Evolutionary conservation across 1,140 invertebrate species (phyloP).

Genomic region (Cheumatopsyche charites): DNA sequence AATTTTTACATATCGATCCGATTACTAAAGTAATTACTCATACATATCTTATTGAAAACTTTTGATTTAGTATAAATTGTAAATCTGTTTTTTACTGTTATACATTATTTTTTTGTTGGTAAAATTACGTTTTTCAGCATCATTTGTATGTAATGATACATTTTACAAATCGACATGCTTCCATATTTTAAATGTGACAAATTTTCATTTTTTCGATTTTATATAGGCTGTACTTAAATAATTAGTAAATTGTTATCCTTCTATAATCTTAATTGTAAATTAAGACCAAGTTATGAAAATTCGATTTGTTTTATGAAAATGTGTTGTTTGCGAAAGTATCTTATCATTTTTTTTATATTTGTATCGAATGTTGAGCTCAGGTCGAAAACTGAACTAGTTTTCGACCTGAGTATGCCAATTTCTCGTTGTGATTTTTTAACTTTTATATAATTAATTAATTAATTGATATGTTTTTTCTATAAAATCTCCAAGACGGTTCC

Average conservation of each 20-base stretch:
- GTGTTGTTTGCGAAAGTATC: neutral
- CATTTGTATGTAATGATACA: no score
- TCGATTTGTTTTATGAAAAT: no score
- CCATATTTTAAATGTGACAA: neutral
- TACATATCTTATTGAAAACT: neutral
- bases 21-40: no score
- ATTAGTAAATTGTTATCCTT: slow-evolving; percentile 24
- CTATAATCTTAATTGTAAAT: slow-evolving; percentile 4
- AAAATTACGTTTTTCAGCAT: neutral
- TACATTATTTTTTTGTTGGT: neutral
- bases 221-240: neutral
- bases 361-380: neutral
- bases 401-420: slow-evolving; percentile 21
- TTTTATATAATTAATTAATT: no score
- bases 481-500: no score
- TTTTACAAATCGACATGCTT: slow-evolving; percentile 17
- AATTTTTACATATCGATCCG: no score
- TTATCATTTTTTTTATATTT: neutral
- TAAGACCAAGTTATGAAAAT: no score
- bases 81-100: neutral
- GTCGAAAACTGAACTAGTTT: neutral
- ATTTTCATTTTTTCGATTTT: neutral
- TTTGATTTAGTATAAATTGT: neutral
- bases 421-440: slow-evolving; percentile 13
- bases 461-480: no score